Percentiles rank a stretch among this genome's conserved stretches.
Evolutionary conservation across 1,140 invertebrate species (phyloP).

Genomic region (Brachionus manjavacas): DNA sequence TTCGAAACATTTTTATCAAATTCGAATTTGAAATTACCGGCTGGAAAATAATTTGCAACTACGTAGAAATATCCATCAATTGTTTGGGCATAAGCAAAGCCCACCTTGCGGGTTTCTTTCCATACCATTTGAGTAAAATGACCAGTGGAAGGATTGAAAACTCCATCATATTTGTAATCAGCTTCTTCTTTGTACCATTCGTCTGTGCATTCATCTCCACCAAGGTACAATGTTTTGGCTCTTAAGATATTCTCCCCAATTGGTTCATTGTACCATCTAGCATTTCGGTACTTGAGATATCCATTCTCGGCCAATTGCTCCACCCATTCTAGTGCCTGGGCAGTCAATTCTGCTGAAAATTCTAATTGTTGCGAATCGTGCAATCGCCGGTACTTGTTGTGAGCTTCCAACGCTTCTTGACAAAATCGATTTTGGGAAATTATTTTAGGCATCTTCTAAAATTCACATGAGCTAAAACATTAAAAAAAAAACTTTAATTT

Average conservation of each 20-base stretch:
- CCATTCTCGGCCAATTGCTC: constrained; percentile 65
- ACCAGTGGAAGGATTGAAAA: constrained; percentile 1
- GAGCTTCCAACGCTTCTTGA: constrained; percentile 63
- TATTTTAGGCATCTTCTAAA: constrained; percentile 27
- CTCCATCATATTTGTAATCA: constrained; percentile 60
- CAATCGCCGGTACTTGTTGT: constrained; percentile 70
- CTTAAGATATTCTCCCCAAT: constrained; percentile 33
- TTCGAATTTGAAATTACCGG: constrained; percentile 33
- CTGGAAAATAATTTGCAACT: constrained; percentile 35
- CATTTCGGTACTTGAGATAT: constrained; percentile 66
- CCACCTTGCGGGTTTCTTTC: constrained; percentile 20
- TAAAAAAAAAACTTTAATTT: not conserved
- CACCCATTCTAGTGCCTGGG: constrained; percentile 72
- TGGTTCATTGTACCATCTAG: not conserved
- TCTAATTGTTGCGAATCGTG: constrained; percentile 66
- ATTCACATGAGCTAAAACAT: constrained; percentile 4
- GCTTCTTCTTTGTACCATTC: constrained; percentile 45
- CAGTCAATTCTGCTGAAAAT: constrained; percentile 67
- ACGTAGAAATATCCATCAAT: constrained; percentile 24
- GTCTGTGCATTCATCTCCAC: not conserved
- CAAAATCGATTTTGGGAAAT: constrained; percentile 51
- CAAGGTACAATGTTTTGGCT: not conserved
- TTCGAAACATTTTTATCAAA: constrained; percentile 13
- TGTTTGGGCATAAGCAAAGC: constrained; percentile 19
- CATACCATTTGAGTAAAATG: constrained; percentile 42